A percentile compares a stretch with the other conserved stretches of the same genome.
These are phyloP conservation scores for Squalus acanthias DNA, from an alignment of 2,797 vertebrate genomes.

Conservation along the genomic window DNA sequence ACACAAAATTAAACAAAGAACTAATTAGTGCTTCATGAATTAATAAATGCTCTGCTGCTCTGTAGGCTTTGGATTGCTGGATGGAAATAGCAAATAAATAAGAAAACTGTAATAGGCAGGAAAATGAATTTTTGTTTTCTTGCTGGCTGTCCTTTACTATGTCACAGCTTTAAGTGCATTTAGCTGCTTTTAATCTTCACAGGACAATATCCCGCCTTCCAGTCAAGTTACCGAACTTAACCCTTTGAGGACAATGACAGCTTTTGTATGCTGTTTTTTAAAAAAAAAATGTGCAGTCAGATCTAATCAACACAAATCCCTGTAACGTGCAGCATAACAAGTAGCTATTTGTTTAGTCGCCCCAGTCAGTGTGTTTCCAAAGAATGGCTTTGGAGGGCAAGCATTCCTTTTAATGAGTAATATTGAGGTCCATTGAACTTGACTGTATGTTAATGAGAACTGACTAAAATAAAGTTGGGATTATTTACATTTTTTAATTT, in stretches of 20 bases:
- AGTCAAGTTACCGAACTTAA: constrained; percentile 18
- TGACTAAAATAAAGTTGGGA: constrained; percentile 12
- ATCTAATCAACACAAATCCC: neutral
- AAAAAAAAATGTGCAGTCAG: neutral
- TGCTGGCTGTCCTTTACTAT: constrained; percentile 32
- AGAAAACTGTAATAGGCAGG: constrained; percentile 40
- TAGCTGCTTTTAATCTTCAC: constrained; percentile 26
- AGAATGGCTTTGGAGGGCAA: neutral
- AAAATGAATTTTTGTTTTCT: constrained; percentile 42
- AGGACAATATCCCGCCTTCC: constrained; percentile 23
- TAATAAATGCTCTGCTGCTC: constrained; percentile 99
- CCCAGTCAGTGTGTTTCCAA: neutral
- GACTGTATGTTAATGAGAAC: constrained; percentile 23
- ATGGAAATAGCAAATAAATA: constrained; percentile 98
- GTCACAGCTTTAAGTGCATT: neutral
- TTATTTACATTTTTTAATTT: constrained; percentile 37
- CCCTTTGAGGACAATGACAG: neutral
- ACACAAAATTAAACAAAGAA: constrained; percentile 99
- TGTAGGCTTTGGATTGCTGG: constrained; percentile 95
- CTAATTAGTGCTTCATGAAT: constrained; percentile 99
- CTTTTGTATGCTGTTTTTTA: neutral
- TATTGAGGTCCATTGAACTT: constrained; percentile 24
- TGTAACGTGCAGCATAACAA: neutral
- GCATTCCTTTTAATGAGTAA: constrained; percentile 2
- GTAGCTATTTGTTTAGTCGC: neutral